Conservation (phyloP, 2,113 vertebrate genomes). For the Neogobius melanostomus region DNA sequence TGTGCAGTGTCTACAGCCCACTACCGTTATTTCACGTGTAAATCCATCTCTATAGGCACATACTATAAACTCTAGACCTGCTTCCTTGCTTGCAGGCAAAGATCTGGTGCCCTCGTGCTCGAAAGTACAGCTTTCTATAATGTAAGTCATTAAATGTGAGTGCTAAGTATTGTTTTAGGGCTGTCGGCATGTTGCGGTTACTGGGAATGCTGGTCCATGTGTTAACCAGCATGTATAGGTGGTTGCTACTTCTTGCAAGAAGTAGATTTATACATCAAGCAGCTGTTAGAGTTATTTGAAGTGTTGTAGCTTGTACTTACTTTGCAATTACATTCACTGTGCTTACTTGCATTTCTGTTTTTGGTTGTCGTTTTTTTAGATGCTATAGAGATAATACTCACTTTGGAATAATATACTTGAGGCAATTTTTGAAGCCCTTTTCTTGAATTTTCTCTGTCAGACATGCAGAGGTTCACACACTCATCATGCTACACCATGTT, state of each 20-base stretch:
- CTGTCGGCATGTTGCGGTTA: not conserved
- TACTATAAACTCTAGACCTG: not conserved
- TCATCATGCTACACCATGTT: conserved; percentile 16
- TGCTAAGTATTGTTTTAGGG: not conserved
- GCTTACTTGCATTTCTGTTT: too few relatives aligned
- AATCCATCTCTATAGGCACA: not conserved
- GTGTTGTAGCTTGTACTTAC: too few relatives aligned
- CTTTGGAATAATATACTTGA: not conserved
- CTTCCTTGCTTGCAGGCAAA: not conserved
- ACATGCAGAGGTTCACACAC: conserved; percentile 28
- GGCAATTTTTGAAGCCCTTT: not conserved
- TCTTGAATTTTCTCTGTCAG: not conserved
- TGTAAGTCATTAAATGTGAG: not conserved
- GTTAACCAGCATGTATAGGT: too few relatives aligned
- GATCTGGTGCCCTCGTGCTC: not conserved
- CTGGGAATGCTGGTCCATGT: not conserved
- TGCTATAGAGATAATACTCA: too few relatives aligned
- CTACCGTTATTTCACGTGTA: conserved; percentile 13
- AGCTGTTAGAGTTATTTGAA: too few relatives aligned
- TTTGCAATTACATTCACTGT: too few relatives aligned
- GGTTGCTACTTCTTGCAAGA: too few relatives aligned
- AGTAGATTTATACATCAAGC: too few relatives aligned
- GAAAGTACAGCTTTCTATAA: not conserved
- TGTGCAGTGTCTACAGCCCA: conserved; percentile 1
- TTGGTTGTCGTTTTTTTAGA: too few relatives aligned